Percentiles rank a stretch among this genome's conserved stretches.
Conservation (phyloP, 2,888 invertebrate genomes). For the Allophyes oxyacanthae region DNA sequence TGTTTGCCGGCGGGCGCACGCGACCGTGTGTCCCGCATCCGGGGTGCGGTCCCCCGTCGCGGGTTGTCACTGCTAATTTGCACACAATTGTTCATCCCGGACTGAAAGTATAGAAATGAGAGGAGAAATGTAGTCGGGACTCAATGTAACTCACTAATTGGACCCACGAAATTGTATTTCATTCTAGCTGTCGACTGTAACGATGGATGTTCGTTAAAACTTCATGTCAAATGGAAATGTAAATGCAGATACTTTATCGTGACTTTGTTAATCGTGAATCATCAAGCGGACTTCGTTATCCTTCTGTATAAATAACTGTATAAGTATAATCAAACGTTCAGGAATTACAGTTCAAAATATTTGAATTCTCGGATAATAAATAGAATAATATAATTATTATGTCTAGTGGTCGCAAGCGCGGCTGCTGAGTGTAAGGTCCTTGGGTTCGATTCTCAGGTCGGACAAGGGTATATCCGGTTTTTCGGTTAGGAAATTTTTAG, state of each 20-base stretch:
- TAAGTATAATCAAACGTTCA: constrained; percentile 9
- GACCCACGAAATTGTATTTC: constrained; percentile 72
- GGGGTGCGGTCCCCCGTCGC: constrained; percentile 70
- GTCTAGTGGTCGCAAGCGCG: no score
- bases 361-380: no score
- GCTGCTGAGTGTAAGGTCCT: no score
- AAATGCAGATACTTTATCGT: constrained; percentile 66
- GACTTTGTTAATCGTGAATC: constrained; percentile 67
- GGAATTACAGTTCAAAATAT: background rate
- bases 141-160: constrained; percentile 82
- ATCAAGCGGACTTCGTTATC: constrained; percentile 58
- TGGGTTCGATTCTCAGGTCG: no score
- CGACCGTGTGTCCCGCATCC: constrained; percentile 65
- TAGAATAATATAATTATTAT: no score
- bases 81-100: constrained; percentile 85
- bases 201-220: constrained; percentile 75
- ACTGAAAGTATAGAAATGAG: constrained; percentile 83
- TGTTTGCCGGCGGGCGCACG: constrained; percentile 16
- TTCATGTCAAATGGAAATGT: constrained; percentile 72
- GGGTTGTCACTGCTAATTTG: constrained; percentile 85
- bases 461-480: no score
- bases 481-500: no score
- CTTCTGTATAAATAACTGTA: constrained; percentile 32
- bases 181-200: constrained; percentile 59
- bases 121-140: constrained; percentile 76